Percentiles rank a stretch among this genome's conserved stretches.
phyloP scores from a whole-genome alignment of 1,140 invertebrate species.

The Drosophila leontia region DNA sequence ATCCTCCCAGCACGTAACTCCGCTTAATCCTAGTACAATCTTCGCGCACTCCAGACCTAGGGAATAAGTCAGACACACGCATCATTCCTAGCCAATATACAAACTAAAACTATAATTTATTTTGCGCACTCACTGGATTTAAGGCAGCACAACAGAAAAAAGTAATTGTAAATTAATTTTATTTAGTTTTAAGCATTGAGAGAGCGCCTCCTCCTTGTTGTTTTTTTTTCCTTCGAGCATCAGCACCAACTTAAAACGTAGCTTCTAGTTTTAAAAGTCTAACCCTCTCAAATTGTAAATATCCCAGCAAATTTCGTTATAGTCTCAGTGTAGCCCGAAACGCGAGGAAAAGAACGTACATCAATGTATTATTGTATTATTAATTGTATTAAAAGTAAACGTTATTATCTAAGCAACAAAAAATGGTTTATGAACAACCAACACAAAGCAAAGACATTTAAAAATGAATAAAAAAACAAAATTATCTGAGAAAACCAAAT shows the following conservation, averaged over 20 bases:
- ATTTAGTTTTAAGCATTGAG: conserved; percentile 74
- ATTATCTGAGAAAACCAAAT: conserved; percentile 42
- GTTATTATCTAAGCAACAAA: conserved; percentile 59
- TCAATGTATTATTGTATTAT: conserved; percentile 81
- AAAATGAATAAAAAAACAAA: conserved; percentile 65
- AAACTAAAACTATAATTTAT: conserved; percentile 70
- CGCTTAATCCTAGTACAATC: conserved; percentile 78
- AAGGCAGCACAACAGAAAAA: conserved; percentile 29
- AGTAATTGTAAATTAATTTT: conserved; percentile 79
- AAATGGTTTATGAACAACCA: conserved; percentile 48
- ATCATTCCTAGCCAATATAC: conserved; percentile 78
- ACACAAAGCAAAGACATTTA: conserved; percentile 69
- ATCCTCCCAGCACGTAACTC: conserved; percentile 32
- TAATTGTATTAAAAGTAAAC: conserved; percentile 73
- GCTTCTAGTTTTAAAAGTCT: conserved; percentile 33
- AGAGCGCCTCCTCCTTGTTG: conserved; percentile 68
- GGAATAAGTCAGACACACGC: conserved; percentile 28
- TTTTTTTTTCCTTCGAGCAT: conserved; percentile 54
- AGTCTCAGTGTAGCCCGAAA: conserved; percentile 48
- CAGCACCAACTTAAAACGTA: conserved; percentile 51
- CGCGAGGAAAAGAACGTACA: conserved; percentile 48
- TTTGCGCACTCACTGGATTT: conserved; percentile 50
- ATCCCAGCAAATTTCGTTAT: conserved; percentile 62
- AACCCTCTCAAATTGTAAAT: conserved; percentile 72
- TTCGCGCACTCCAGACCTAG: conserved; percentile 50